Evolutionary conservation across 1,140 invertebrate genomes (phyloP), one percentile per base, ranked within the genome.

Genomic region (Anoplolepis gracilipes): DNA sequence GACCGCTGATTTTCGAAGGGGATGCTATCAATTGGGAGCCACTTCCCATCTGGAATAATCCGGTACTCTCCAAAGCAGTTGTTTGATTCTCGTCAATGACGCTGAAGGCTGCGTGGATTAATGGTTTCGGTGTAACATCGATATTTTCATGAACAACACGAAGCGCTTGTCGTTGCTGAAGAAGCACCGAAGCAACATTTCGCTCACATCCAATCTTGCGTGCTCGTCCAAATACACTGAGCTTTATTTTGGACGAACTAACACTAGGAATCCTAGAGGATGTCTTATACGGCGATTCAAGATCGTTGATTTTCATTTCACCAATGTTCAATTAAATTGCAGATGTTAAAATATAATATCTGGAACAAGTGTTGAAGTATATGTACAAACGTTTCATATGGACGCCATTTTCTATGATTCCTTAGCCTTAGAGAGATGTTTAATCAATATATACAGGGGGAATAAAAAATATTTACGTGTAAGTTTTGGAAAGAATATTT

Each of bases 61-160:
- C 88, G 0, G 92, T 88, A 1, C 61, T 53, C 49, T 93, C 92
- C 8, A 92, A 90, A 4, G 91, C 90, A 0, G 90, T 92, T 30
- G 78, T 49, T 1, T 88, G 90, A 0, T 73, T 77, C 7, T 92
- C 88, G 1, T 91, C 84, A 8, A 93, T 55, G 7, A 28, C 11
- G 13, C 36, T 57, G 16, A 79, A 92, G 0, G n/a, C n/a, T 0
- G 85, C 46, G 33, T 92, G 90, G 0, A 65, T 53, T 1, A 93
- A 57, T 30, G 85, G 79, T 22, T 89, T 91, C 1, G 90, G 90
- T 8, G 92, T 93, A 0, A 93, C 79, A 8, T 93, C 92, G 0
- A 86, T 19, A 1, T 86, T 59, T 2, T 91, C 61, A 2, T 85
- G 65, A 13, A 72, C 67, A 0, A 93, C 10, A 0, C 86, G 88